Evolutionary conservation across 2,888 invertebrate species (phyloP).

Genomic region (Tuta absoluta): DNA sequence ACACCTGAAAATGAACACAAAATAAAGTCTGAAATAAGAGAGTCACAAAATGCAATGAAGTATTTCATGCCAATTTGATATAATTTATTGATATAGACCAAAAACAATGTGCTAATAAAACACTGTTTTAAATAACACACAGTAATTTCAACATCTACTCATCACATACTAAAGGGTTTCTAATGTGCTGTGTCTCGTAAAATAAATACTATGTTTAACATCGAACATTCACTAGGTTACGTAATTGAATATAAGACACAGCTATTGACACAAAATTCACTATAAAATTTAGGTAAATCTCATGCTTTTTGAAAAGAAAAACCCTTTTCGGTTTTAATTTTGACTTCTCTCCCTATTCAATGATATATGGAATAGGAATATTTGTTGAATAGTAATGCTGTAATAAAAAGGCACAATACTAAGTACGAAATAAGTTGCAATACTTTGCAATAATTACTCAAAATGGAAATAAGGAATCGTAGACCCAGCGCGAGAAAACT

Average conservation of each 20-base stretch:
- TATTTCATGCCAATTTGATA: slow-evolving; percentile 11
- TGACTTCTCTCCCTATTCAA: too few species aligned
- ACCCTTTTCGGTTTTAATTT: not conserved
- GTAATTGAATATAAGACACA: not conserved
- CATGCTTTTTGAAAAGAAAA: not conserved
- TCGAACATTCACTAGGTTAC: not conserved
- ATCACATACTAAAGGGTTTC: slow-evolving; percentile 13
- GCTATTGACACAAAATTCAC: not conserved
- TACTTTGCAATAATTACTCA: slow-evolving; percentile 30
- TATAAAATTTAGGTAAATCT: not conserved
- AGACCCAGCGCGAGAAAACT: slow-evolving; percentile 46
- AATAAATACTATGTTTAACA: not conserved
- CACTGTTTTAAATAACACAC: not conserved
- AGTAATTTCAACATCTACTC: slow-evolving; percentile 4
- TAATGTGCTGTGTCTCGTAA: slow-evolving; percentile 6
- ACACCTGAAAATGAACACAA: slow-evolving; percentile 85
- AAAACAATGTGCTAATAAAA: not conserved
- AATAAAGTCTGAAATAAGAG: not conserved
- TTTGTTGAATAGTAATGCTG: not conserved
- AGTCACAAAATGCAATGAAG: not conserved
- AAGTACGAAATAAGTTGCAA: slow-evolving; percentile 29
- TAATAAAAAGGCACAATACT: slow-evolving; percentile 6
- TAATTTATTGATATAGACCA: not conserved
- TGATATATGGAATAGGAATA: not conserved
- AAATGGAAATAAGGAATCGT: slow-evolving; percentile 43